These are phyloP conservation scores for Sitophilus oryzae DNA, from an alignment of 1,140 invertebrate species.

Conservation along the genomic window DNA sequence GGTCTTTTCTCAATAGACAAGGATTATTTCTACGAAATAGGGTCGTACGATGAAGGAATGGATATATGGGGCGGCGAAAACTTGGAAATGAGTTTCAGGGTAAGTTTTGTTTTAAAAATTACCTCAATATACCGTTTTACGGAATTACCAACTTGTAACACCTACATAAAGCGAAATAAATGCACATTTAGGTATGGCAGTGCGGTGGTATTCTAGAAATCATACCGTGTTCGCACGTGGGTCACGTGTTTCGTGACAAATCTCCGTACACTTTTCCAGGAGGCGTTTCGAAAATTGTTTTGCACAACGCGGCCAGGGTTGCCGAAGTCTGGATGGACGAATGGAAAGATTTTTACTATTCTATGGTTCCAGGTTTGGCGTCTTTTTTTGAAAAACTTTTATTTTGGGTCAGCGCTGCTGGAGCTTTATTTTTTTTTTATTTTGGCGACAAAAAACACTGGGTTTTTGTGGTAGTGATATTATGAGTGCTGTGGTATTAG, in stretches of 20 bases:
- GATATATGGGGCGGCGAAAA: constrained; percentile 99
- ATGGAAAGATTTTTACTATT: constrained; percentile 97
- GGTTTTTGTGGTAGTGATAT: too few species aligned
- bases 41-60: constrained; percentile 98
- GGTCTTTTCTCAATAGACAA: constrained; percentile 95
- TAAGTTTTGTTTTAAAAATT: constrained; percentile 47
- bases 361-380: constrained; percentile 91
- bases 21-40: constrained; percentile 95
- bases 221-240: constrained; percentile 92
- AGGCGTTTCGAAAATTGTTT: constrained; percentile 92
- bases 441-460: too few species aligned
- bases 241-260: constrained; percentile 98
- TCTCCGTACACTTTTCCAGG: constrained; percentile 99
- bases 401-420: too few species aligned
- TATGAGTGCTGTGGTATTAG: too few species aligned
- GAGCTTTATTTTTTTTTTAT: too few species aligned
- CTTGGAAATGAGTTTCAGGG: constrained; percentile 98
- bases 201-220: constrained; percentile 95
- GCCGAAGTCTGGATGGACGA: constrained; percentile 99
- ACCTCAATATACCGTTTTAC: background rate
- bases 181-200: constrained; percentile 82
- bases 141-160: too few species aligned
- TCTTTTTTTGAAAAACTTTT: too few species aligned
- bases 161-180: constrained; percentile 1
- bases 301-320: constrained; percentile 92